Evolutionary conservation across 2,113 vertebrate genomes (phyloP).

Genomic region (Scolopax mira): DNA sequence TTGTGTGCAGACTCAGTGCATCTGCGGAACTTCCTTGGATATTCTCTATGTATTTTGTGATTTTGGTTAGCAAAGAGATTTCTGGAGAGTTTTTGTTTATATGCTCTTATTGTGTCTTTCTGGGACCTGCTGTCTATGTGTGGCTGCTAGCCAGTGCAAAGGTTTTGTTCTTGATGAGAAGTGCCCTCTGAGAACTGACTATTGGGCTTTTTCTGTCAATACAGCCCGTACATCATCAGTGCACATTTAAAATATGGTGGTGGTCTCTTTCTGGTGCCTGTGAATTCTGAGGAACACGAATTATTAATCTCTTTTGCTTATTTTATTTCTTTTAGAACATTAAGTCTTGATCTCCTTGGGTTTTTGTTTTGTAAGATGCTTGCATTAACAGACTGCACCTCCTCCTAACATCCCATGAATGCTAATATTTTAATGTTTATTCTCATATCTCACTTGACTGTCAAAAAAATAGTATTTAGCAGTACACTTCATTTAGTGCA

Average conservation of each 20-base stretch:
- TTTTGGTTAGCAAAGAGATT: background rate
- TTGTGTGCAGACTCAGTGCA: background rate
- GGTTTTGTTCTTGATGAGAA: conserved; percentile 11
- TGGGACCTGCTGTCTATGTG: fast-evolving
- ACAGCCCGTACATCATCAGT: background rate
- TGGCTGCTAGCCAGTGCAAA: background rate
- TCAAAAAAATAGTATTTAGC: conserved; percentile 4
- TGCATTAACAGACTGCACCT: background rate
- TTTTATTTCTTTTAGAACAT: background rate
- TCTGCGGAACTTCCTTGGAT: background rate
- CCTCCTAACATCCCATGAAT: background rate
- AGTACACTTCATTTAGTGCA: background rate
- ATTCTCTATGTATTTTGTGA: background rate
- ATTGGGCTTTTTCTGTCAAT: background rate
- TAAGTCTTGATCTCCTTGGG: background rate
- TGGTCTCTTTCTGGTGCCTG: background rate
- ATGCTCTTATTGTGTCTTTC: background rate
- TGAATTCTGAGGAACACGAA: conserved; percentile 15
- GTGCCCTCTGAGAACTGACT: background rate
- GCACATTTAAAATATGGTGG: background rate
- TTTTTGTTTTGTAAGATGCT: background rate
- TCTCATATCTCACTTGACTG: background rate
- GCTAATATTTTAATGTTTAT: conserved; percentile 22
- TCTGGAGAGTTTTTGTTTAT: background rate
- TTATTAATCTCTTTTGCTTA: background rate